Base-by-base conservation (phyloP, 2,888 invertebrate genomes). In the Eristalinus sepulchralis region DNA sequence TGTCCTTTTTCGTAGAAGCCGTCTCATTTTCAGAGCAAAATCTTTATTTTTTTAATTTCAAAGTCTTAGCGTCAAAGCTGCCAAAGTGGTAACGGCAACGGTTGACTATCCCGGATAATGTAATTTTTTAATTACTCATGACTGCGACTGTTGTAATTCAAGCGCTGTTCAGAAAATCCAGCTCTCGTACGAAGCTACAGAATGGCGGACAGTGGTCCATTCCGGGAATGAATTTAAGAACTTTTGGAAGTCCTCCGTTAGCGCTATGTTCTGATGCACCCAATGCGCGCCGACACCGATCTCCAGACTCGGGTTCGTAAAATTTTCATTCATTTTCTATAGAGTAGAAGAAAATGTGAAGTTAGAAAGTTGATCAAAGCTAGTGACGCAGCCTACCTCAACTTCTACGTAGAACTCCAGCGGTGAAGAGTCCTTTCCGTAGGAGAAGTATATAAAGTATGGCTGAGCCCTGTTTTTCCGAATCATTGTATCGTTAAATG, bases 201-300 rank as follows among this genome's bases (percentile, higher is more conserved):
- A 94, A 57, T 93, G 92, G 60, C 91, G 92, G 0, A 94, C 90
- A 89, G 93, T 93, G 5, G 93, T 90, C 93, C 94, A 94, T 1
- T 91, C 89, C 0, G 94, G 94, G 89, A 94, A 94, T 73, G 91
- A 90, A 5, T 91, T 88, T n/a, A 94, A 87, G 76, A 94, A 92
- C 17, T 90, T 88, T 78, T 91, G 88, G 89, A 93, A 93, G 62
- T 93, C 92, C 5, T 90, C 89, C 0, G 94, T 92, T 67, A 91
- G 91, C 5, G 90, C 87, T 17, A 92, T 91, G 39, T 92, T 90
- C 9, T 93, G 92, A 89, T 94, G 93, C 8, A 93, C 91, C 90
- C 93, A 94, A 89, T 94, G 94, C 8, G 94, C 94, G 17, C 91
- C 92, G 59, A 94, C 90, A 20, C 93, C 94, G 57, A 94, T 91